Conservation (phyloP, 2,888 invertebrate genomes). For the Agonopterix heracliana region DNA sequence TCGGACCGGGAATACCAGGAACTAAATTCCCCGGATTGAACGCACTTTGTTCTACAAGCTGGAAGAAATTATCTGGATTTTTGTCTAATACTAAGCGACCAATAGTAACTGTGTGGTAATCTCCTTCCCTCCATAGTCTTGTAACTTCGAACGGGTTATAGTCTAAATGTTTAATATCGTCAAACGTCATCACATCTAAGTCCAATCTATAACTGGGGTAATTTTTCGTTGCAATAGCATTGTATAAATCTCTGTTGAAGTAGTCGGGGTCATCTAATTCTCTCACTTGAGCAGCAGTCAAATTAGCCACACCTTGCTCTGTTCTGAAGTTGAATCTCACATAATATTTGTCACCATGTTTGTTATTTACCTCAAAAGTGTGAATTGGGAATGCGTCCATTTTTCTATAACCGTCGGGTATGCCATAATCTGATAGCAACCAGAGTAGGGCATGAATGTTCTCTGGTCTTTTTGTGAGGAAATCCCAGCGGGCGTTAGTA, state of each 20-base stretch:
- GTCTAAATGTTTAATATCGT: slow-evolving; percentile 32
- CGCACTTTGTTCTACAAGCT: slow-evolving; percentile 37
- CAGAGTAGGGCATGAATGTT: slow-evolving; percentile 84
- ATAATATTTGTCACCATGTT: slow-evolving; percentile 80
- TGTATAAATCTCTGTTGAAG: slow-evolving; percentile 85
- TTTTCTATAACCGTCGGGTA: slow-evolving; percentile 90
- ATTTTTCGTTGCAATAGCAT: slow-evolving; percentile 83
- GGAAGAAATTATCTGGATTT: slow-evolving; percentile 42
- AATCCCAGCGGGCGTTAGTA: slow-evolving; percentile 91
- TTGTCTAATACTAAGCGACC: slow-evolving; percentile 41
- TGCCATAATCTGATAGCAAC: slow-evolving; percentile 89
- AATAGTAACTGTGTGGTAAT: slow-evolving; percentile 38
- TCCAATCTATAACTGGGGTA: slow-evolving; percentile 50
- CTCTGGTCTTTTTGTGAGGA: slow-evolving; percentile 87
- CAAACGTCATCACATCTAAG: slow-evolving; percentile 41
- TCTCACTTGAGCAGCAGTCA: slow-evolving; percentile 78
- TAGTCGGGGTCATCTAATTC: slow-evolving; percentile 88
- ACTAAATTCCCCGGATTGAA: slow-evolving; percentile 50
- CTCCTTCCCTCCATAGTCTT: slow-evolving; percentile 49
- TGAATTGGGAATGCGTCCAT: slow-evolving; percentile 95
- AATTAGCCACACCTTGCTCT: slow-evolving; percentile 87
- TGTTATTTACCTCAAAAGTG: slow-evolving; percentile 91
- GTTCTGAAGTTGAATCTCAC: slow-evolving; percentile 94
- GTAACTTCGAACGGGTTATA: slow-evolving; percentile 52
- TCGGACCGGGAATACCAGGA: slow-evolving; percentile 53